These are phyloP conservation scores for Hydrozoanthus gracilis DNA, from an alignment of 92 coral and sea anemone genomes.

Conservation along the genomic window DNA sequence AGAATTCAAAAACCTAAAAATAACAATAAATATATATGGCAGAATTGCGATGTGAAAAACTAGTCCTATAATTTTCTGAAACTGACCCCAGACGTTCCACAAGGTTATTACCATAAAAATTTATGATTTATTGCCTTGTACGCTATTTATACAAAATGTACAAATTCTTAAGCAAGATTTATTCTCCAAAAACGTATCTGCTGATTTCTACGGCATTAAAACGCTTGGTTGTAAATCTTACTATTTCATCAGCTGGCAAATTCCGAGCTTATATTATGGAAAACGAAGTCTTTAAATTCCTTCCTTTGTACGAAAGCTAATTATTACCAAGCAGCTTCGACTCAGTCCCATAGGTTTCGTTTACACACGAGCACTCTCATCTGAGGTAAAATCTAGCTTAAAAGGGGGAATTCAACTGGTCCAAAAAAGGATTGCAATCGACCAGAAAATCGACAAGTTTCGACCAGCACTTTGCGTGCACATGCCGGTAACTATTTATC, in stretches of 20 bases:
- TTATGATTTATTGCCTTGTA: not conserved
- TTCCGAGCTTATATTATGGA: not conserved
- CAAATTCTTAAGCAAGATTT: not conserved
- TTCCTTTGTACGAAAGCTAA: not conserved
- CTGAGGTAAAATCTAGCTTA: not conserved
- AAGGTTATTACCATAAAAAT: not conserved
- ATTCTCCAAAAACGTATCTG: not conserved
- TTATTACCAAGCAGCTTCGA: not conserved
- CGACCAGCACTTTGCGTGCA: not conserved
- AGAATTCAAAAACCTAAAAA: not conserved
- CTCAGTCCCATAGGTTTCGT: conserved; percentile 19
- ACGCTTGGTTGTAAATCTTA: not conserved
- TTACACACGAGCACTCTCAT: not conserved
- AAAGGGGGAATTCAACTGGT: not conserved
- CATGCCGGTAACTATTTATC: not conserved
- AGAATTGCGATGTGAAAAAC: no score
- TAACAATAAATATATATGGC: no score
- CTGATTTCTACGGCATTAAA: not conserved
- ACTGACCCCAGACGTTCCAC: no score
- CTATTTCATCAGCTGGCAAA: not conserved
- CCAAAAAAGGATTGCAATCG: not conserved
- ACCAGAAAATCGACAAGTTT: conserved; percentile 19
- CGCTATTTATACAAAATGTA: not conserved
- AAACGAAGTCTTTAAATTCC: conserved; percentile 27
- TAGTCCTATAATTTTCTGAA: no score